Percentiles rank a stretch among this genome's conserved stretches.
Evolutionary conservation across 1,140 invertebrate species (phyloP).

Genomic region (Reticulitermes speratus): DNA sequence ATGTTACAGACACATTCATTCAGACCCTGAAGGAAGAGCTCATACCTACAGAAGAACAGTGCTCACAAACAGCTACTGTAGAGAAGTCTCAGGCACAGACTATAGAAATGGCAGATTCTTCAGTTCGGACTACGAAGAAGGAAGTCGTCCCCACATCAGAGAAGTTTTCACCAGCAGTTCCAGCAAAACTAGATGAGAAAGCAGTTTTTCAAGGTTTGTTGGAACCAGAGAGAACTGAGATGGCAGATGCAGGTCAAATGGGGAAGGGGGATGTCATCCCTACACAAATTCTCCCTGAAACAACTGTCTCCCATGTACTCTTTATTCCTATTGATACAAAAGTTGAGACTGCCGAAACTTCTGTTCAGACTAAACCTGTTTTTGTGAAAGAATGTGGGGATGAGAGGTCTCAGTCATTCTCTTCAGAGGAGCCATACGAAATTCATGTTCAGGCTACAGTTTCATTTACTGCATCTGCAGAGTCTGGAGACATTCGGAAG

Average conservation of each 20-base stretch:
- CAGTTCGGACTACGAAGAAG: background rate
- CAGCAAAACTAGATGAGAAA: background rate
- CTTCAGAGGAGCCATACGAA: conserved; percentile 61
- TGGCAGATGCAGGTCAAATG: background rate
- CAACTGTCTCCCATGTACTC: background rate
- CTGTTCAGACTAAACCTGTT: conserved; percentile 26
- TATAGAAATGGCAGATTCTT: conserved; percentile 22
- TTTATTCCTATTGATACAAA: background rate
- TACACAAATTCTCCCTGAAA: background rate
- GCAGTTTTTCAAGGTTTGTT: too few relatives aligned
- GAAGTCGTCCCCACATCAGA: conserved; percentile 6
- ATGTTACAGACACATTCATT: background rate
- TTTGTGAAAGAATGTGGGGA: conserved; percentile 14
- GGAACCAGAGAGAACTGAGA: background rate
- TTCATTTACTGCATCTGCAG: conserved; percentile 49
- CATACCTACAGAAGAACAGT: conserved; percentile 19
- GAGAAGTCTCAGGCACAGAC: background rate
- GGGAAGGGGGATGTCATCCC: background rate
- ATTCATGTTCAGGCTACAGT: conserved; percentile 61
- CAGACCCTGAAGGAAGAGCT: conserved; percentile 24
- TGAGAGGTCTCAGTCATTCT: conserved; percentile 43
- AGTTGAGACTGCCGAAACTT: conserved; percentile 16
- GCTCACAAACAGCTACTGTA: conserved; percentile 1
- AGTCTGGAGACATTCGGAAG: background rate
- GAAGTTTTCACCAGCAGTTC: conserved; percentile 2